These are phyloP conservation scores for Gouania willdenowi DNA, from an alignment of 2,797 vertebrate genomes.

Conservation along the genomic window DNA sequence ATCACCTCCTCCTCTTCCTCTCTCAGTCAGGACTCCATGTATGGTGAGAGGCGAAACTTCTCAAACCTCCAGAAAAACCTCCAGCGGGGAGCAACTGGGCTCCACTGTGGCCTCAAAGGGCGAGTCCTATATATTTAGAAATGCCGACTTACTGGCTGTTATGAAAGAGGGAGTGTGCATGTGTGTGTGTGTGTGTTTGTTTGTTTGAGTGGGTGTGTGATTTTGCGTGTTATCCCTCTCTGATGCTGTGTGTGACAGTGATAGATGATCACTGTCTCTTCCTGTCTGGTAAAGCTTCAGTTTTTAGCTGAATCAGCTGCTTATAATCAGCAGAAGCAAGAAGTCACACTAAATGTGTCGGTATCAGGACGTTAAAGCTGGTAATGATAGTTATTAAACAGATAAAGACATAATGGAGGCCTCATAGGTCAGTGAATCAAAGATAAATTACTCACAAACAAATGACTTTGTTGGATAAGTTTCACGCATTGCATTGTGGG, in stretches of 20 bases:
- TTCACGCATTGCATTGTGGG: too few relatives aligned
- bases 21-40: constrained; percentile 38
- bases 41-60: constrained; percentile 45
- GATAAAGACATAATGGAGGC: too few relatives aligned
- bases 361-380: too few relatives aligned
- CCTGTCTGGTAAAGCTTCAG: constrained; percentile 13
- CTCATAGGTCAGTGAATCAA: too few relatives aligned
- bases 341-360: background rate
- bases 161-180: constrained; percentile 22
- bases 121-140: constrained; percentile 51
- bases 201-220: constrained; percentile 5
- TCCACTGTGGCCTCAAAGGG: constrained; percentile 24
- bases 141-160: constrained; percentile 27
- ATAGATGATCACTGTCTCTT: constrained; percentile 39
- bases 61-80: constrained; percentile 37
- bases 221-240: background rate
- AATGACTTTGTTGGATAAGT: too few relatives aligned
- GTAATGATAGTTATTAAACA: too few relatives aligned
- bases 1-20: constrained; percentile 19
- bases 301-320: constrained; percentile 11
- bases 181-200: constrained; percentile 6
- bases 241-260: constrained; percentile 12
- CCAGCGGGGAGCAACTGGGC: constrained; percentile 38
- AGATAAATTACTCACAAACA: too few relatives aligned
- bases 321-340: background rate